phyloP scores from a whole-genome alignment of 2,113 vertebrate species.

The Fukomys damarensis region DNA sequence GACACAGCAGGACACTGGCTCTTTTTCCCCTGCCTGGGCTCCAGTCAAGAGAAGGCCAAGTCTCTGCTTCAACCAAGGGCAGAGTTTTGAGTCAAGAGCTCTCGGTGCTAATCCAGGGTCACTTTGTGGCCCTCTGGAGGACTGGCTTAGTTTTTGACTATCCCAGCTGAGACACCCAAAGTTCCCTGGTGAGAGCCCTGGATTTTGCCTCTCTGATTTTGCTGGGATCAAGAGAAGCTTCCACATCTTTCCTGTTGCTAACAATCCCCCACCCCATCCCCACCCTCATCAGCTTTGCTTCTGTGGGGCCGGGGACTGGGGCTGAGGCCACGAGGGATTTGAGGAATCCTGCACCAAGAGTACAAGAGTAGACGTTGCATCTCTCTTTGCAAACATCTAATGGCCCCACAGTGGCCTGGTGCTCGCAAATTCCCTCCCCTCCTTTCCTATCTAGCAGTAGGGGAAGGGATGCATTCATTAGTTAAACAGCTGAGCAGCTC shows the following conservation, averaged over 20 bases:
- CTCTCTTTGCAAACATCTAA: background rate
- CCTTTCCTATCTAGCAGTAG: conserved; percentile 47
- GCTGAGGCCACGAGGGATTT: conserved; percentile 44
- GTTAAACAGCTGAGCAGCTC: background rate
- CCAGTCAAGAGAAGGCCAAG: background rate
- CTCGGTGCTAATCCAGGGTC: background rate
- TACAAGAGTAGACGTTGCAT: background rate
- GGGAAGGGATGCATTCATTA: conserved; percentile 56
- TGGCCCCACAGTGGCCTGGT: background rate
- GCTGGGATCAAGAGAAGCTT: conserved; percentile 77
- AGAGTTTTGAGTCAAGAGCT: background rate
- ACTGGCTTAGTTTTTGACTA: conserved; percentile 1
- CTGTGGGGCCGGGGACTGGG: background rate
- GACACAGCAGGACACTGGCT: background rate
- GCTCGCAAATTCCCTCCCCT: background rate
- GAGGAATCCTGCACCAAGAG: rapidly evolving
- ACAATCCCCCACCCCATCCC: conserved; percentile 41
- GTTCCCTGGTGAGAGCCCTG: background rate
- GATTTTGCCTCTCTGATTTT: background rate
- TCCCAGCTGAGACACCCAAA: background rate
- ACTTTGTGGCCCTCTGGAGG: rapidly evolving
- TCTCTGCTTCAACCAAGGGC: background rate
- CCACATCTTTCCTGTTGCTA: conserved; percentile 63
- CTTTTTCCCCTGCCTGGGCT: background rate
- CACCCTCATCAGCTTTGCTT: conserved; percentile 38